phyloP scores from a whole-genome alignment of 2,888 invertebrate species.

The Apamea sordens region DNA sequence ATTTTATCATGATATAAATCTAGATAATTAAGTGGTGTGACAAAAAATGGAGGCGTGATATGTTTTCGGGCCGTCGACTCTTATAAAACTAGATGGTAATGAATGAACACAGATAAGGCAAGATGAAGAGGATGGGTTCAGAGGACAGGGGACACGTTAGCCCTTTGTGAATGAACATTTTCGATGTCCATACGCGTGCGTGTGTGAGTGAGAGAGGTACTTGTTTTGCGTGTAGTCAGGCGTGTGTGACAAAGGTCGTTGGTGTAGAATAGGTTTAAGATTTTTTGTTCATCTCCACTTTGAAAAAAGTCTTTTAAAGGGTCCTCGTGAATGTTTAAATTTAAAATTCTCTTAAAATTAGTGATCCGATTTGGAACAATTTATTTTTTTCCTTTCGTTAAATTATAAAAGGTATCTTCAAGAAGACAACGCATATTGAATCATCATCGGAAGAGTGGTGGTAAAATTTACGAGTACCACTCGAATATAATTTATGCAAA shows the following conservation, averaged over 20 bases:
- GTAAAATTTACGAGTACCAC: neutral
- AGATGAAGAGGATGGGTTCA: constrained; percentile 85
- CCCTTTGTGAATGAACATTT: constrained; percentile 85
- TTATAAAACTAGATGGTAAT: constrained; percentile 90
- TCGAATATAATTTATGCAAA: constrained; percentile 14
- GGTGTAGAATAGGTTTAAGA: constrained; percentile 65
- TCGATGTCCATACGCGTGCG: constrained; percentile 65
- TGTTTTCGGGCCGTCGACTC: constrained; percentile 89
- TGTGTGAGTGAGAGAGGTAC: constrained; percentile 72
- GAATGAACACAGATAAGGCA: constrained; percentile 89
- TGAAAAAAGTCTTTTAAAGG: constrained; percentile 63
- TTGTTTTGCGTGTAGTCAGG: constrained; percentile 74
- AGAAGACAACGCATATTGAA: neutral
- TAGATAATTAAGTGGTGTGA: constrained; percentile 90
- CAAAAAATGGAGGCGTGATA: constrained; percentile 89
- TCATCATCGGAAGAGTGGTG: neutral
- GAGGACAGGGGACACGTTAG: constrained; percentile 83
- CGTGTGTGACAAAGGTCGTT: constrained; percentile 75
- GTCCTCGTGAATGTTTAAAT: constrained; percentile 49
- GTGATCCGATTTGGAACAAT: constrained; percentile 7
- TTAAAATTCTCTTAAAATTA: constrained; percentile 30
- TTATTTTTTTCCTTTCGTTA: neutral
- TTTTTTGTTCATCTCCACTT: constrained; percentile 65
- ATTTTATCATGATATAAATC: constrained; percentile 89
- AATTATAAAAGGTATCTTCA: neutral